Percentiles rank a stretch among this genome's conserved stretches.
These are phyloP conservation scores for Palythoa grandis DNA, from an alignment of 92 coral and sea anemone species.

Conservation along the genomic window DNA sequence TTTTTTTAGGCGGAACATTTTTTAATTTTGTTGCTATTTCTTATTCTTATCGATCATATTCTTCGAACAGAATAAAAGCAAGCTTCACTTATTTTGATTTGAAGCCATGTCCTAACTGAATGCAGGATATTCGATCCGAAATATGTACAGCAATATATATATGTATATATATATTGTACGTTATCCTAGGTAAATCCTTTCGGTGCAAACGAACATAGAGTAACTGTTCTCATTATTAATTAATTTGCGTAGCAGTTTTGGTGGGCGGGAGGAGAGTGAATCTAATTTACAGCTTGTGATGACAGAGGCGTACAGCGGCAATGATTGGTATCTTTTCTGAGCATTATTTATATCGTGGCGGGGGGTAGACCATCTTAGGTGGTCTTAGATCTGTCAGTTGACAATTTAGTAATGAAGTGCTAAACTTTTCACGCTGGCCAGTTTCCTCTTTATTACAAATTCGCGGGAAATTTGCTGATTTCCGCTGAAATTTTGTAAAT, in stretches of 20 bases:
- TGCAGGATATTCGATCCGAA: not conserved
- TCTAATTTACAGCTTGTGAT: constrained; percentile 75
- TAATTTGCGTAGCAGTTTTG: constrained; percentile 53
- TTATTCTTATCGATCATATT: not conserved
- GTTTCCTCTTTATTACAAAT: constrained; percentile 59
- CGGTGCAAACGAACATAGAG: constrained; percentile 45
- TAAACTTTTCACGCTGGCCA: constrained; percentile 56
- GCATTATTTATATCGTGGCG: constrained; percentile 53
- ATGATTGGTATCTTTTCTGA: constrained; percentile 61
- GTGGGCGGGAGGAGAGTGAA: constrained; percentile 66
- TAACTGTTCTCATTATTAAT: constrained; percentile 59
- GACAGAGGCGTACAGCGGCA: constrained; percentile 71
- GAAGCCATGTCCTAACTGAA: not conserved
- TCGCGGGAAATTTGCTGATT: constrained; percentile 61
- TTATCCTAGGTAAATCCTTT: not conserved
- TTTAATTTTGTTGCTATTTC: not conserved
- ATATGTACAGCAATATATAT: not conserved
- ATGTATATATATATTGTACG: not conserved
- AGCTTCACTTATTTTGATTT: not conserved
- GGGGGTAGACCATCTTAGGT: constrained; percentile 62
- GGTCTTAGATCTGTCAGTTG: constrained; percentile 59
- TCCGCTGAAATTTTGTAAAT: constrained; percentile 69
- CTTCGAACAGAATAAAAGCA: not conserved
- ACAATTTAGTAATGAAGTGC: constrained; percentile 76
- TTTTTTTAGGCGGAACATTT: not conserved